phyloP scores from a whole-genome alignment of 30 jellyfish, hydroid and myxozoan genomes.

The Hydractinia echinata region DNA sequence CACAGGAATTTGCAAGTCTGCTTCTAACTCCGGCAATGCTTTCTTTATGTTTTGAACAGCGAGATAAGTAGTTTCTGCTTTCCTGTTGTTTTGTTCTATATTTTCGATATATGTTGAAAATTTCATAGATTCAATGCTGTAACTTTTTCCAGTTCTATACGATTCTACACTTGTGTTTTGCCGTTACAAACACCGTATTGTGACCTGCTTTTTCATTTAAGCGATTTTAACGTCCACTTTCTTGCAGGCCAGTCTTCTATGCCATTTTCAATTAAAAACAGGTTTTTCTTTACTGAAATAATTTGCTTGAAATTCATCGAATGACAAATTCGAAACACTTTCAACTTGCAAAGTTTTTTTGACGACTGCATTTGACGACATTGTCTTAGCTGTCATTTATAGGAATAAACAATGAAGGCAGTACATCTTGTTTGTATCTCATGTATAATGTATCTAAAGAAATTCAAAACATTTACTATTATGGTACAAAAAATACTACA shows the following conservation, averaged over 20 bases:
- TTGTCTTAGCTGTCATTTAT: no score
- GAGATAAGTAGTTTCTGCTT: slow-evolving; percentile 62
- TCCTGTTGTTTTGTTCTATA: slow-evolving; percentile 40
- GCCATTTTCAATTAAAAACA: slow-evolving; percentile 51
- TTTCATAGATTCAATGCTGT: slow-evolving; percentile 79
- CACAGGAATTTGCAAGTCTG: slow-evolving; percentile 52
- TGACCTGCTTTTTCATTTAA: slow-evolving; percentile 75
- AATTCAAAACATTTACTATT: no score
- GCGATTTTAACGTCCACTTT: slow-evolving; percentile 55
- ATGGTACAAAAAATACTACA: no score
- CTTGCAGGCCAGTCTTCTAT: slow-evolving; percentile 86
- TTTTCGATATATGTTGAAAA: slow-evolving; percentile 70
- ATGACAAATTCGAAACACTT: slow-evolving; percentile 13
- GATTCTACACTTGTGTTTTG: slow-evolving; percentile 63
- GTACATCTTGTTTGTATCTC: no score
- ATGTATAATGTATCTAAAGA: no score
- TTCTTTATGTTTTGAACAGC: slow-evolving; percentile 94
- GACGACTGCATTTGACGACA: background rate
- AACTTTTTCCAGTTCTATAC: slow-evolving; percentile 83
- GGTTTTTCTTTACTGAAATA: slow-evolving; percentile 69
- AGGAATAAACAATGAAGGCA: no score
- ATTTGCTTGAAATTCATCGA: slow-evolving; percentile 34
- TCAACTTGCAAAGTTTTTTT: background rate
- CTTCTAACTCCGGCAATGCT: slow-evolving; percentile 81
- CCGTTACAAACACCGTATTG: slow-evolving; percentile 69